These are phyloP conservation scores for Glaucidium brasilianum DNA, from an alignment of 2,113 vertebrate species.

Conservation along the genomic window DNA sequence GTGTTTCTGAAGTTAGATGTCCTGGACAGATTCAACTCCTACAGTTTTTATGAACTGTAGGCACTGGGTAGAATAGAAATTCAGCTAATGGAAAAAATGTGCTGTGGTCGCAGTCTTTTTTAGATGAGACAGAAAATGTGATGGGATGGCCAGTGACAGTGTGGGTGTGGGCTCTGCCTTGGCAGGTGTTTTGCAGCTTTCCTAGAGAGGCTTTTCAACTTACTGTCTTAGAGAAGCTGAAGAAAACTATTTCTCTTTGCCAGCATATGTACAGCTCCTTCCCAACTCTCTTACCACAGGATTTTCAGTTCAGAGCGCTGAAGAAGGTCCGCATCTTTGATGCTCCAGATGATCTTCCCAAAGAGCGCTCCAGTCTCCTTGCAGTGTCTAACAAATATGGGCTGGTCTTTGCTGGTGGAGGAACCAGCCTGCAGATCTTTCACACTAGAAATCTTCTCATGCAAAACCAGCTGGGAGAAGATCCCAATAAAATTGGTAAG, in stretches of 20 bases:
- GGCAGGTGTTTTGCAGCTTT: background rate
- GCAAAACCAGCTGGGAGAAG: constrained; percentile 82
- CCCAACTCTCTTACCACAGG: constrained; percentile 70
- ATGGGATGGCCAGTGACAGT: background rate
- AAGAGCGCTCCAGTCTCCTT: constrained; percentile 86
- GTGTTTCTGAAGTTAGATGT: background rate
- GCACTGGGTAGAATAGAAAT: background rate
- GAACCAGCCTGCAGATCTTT: constrained; percentile 83
- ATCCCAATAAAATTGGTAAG: constrained; percentile 87
- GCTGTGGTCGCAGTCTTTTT: background rate
- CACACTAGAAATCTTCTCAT: constrained; percentile 81
- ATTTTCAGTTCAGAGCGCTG: constrained; percentile 95
- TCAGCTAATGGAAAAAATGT: background rate
- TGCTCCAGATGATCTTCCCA: constrained; percentile 79
- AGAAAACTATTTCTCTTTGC: background rate
- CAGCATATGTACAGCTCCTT: background rate
- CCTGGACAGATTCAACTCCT: background rate
- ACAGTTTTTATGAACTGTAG: background rate
- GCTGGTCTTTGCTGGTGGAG: constrained; percentile 83
- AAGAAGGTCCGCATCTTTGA: constrained; percentile 91
- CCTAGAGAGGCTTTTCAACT: background rate
- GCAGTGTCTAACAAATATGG: constrained; percentile 90
- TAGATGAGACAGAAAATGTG: background rate
- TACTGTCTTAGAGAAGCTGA: background rate
- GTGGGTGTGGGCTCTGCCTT: background rate